A percentile compares a stretch with the other conserved stretches of the same genome.
phyloP scores from a whole-genome alignment of 2,797 vertebrate species.

The Picus viridis region DNA sequence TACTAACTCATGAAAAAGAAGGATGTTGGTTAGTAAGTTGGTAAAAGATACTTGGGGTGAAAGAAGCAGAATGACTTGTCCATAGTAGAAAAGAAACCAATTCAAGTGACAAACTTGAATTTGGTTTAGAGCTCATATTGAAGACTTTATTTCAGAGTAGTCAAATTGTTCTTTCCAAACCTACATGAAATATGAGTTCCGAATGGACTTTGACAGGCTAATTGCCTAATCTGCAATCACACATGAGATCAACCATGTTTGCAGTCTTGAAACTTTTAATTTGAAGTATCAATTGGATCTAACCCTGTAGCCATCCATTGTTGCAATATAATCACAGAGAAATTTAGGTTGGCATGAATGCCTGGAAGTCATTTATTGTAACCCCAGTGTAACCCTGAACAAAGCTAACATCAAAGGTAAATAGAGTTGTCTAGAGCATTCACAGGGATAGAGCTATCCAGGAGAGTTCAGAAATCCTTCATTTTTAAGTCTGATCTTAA shows the following conservation, averaged over 20 bases:
- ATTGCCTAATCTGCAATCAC: background rate
- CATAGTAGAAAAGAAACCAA: background rate
- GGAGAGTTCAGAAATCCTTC: background rate
- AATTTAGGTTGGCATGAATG: background rate
- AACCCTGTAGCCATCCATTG: background rate
- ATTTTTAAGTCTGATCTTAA: background rate
- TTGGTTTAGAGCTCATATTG: background rate
- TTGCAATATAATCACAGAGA: background rate
- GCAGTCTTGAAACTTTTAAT: background rate
- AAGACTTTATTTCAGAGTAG: background rate
- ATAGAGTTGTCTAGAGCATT: background rate
- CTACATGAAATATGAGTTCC: background rate
- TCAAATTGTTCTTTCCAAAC: background rate
- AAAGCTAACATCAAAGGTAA: background rate
- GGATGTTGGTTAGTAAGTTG: background rate
- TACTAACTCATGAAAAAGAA: slow-evolving; percentile 32
- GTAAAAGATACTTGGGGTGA: background rate
- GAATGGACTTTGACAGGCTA: background rate
- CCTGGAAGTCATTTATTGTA: background rate
- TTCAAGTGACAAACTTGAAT: background rate
- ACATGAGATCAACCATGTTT: background rate
- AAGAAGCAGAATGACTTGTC: background rate
- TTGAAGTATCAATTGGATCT: background rate
- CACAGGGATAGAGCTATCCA: background rate
- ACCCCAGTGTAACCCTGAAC: background rate